Base-by-base conservation (phyloP, 2,888 invertebrate genomes). In the Hoplodrina ambigua region DNA sequence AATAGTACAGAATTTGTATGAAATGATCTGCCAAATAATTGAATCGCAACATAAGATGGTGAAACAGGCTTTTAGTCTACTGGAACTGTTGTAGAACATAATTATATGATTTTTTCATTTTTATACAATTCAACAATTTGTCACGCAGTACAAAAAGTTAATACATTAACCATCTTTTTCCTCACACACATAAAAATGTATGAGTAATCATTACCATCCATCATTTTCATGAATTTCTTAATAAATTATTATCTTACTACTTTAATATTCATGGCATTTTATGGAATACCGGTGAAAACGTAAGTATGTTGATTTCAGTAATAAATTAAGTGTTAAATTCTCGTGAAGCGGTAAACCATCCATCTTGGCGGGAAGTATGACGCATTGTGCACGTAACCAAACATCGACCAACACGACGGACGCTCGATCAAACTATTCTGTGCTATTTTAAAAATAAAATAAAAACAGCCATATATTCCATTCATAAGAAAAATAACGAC, bases 281-380 rank as follows among this genome's bases (percentile, higher is more conserved):
- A 64, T 62, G 37, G 59, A 54, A 49, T 66, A 54, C 49, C 30
- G 25, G 55, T 46, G 46, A 60, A 52, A 64, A 41, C 61, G 33
- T 15, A 49, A 63, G 49, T 57, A 69, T 75, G 81, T 69, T 70
- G 59, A 70, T 80, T 75, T 69, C 33, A 30, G 65, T 61, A 64
- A 67, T 78, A 78, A 71, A 81, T 81, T 64, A 67, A 58, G 71
- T 44, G 60, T 64, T 81, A 76, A 64, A 58, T 81, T 71, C 57
- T 67, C 41, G 56, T 50, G 58, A 64, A 81, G 50, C 33, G 60
- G 66, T 50, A 19, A 56, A 13, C 59, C 44, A 78, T 78, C 71
- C 63, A 71, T 81, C 81, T 71, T 81, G 41, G 33, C 15, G n/a
- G 25, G 30, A 70, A 81, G 37, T 61, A 25, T 37, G 17, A 37